Percentiles rank a stretch among this genome's conserved stretches.
phyloP scores from a whole-genome alignment of 2,888 invertebrate genomes.

The Stomorhina lunata region DNA sequence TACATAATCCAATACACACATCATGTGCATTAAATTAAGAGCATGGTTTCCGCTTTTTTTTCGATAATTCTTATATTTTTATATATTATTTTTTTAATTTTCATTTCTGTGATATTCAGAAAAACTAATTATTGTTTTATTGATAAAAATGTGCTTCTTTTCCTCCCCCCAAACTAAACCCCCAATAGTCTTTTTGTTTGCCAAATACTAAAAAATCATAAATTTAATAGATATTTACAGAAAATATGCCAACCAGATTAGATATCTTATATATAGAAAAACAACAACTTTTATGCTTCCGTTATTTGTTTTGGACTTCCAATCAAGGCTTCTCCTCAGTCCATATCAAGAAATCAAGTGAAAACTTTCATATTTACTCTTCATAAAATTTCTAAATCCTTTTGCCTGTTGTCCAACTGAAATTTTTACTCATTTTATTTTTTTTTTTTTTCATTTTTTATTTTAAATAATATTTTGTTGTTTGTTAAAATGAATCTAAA shows the following conservation, averaged over 20 bases:
- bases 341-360: background rate
- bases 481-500: constrained; percentile 46
- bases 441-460: background rate
- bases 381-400: background rate
- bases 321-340: constrained; percentile 41
- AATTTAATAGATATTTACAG: no score
- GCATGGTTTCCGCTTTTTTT: constrained; percentile 36
- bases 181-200: background rate
- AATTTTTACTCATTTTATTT: background rate
- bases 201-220: constrained; percentile 14
- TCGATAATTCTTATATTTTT: constrained; percentile 29
- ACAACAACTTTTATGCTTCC: constrained; percentile 55
- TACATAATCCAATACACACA: constrained; percentile 7
- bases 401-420: background rate
- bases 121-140: constrained; percentile 42
- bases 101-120: constrained; percentile 66
- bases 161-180: background rate
- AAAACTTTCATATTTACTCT: background rate
- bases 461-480: constrained; percentile 25
- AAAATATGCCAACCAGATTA: no score
- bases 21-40: constrained; percentile 50
- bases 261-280: background rate
- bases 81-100: constrained; percentile 6
- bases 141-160: background rate
- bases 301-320: constrained; percentile 51